phyloP scores from a whole-genome alignment of 2,888 invertebrate genomes.

The Lasioglossum zephyrum region DNA sequence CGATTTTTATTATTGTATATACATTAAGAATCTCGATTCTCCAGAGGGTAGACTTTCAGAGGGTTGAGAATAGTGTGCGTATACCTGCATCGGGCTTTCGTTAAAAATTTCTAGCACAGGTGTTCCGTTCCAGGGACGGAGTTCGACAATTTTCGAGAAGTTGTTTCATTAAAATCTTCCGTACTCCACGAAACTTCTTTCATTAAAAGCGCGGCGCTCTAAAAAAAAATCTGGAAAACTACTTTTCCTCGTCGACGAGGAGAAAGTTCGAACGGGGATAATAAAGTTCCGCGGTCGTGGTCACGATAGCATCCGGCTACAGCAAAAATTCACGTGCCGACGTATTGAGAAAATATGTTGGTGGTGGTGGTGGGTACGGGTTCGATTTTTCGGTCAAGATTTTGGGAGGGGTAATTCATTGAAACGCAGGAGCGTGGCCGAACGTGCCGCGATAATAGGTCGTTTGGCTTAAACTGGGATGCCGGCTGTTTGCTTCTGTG shows the following conservation, averaged over 20 bases:
- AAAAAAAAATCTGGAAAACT: neutral
- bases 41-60: too few relatives aligned
- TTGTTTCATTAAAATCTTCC: conserved; percentile 35
- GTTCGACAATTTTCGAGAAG: conserved; percentile 1
- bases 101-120: neutral
- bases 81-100: neutral
- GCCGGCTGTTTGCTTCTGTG: conserved; percentile 62
- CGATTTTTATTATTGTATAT: too few relatives aligned
- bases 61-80: too few relatives aligned
- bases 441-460: conserved; percentile 79
- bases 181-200: neutral
- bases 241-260: neutral
- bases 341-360: neutral
- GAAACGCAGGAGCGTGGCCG: conserved; percentile 54
- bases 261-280: neutral
- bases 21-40: too few relatives aligned
- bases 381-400: conserved; percentile 16
- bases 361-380: neutral
- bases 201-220: neutral
- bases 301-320: neutral
- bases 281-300: neutral
- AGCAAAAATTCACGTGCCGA: neutral
- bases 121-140: neutral
- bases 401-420: conserved; percentile 8
- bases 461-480: conserved; percentile 73